These are phyloP conservation scores for Dasyurus viverrinus DNA, from an alignment of 2,113 vertebrate genomes.

Conservation along the genomic window DNA sequence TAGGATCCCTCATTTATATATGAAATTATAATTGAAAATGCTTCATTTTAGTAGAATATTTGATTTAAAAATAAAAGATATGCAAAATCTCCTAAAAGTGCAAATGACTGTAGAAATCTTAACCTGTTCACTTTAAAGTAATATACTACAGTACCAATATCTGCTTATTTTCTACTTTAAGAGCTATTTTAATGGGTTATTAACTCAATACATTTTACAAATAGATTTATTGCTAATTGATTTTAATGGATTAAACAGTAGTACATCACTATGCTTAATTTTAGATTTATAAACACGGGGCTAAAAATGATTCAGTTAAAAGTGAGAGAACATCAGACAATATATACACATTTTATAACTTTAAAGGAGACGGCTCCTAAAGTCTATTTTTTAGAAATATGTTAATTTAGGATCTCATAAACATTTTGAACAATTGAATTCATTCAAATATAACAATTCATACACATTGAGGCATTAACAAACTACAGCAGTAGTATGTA, in stretches of 20 bases:
- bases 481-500: neutral
- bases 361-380: neutral
- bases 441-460: neutral
- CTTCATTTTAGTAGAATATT: neutral
- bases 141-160: neutral
- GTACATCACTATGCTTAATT: neutral
- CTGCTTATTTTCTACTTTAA: neutral
- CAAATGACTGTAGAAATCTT: neutral
- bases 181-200: neutral
- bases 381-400: neutral
- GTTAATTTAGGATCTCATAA: neutral
- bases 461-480: neutral
- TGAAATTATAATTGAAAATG: constrained; percentile 46
- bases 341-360: neutral
- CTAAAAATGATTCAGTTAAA: neutral
- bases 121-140: neutral
- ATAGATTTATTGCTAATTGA: neutral
- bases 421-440: neutral
- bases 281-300: neutral
- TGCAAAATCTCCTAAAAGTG: neutral
- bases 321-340: neutral
- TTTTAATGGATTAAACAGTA: neutral
- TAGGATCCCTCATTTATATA: constrained; percentile 35
- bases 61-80: constrained; percentile 27
- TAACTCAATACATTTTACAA: neutral